These are phyloP conservation scores for Dryoscopus gambensis DNA, from an alignment of 2,113 vertebrate genomes.

Conservation along the genomic window DNA sequence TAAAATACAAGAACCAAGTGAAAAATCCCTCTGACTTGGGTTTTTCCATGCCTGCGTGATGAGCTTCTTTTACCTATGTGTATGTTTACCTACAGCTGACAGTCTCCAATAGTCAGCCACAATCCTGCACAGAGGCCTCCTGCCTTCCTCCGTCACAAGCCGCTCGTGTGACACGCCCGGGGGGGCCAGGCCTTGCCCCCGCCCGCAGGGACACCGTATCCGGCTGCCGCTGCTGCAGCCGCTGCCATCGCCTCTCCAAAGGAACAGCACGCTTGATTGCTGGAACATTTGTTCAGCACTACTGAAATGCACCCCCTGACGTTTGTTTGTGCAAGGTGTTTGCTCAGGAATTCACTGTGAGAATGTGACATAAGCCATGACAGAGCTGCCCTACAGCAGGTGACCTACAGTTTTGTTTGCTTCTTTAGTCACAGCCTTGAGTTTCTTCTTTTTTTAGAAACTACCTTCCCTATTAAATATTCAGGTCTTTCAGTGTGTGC, in stretches of 20 bases:
- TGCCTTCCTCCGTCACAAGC: background rate
- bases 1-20: background rate
- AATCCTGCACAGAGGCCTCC: background rate
- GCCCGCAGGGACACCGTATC: accelerated
- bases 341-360: constrained; percentile 68
- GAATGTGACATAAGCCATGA: constrained; percentile 67
- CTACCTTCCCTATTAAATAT: background rate
- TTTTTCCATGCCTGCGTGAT: background rate
- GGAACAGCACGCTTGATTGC: background rate
- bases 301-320: constrained; percentile 32
- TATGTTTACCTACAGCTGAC: background rate
- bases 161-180: background rate
- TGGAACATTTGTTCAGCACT: background rate
- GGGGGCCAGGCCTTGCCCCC: background rate
- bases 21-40: background rate
- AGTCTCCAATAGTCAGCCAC: background rate
- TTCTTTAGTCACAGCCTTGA: constrained; percentile 3
- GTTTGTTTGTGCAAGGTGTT: constrained; percentile 77
- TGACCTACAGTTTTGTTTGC: constrained; percentile 51
- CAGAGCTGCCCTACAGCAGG: background rate
- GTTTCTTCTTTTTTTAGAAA: constrained; percentile 29
- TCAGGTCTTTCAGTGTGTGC: background rate
- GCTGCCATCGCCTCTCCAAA: background rate
- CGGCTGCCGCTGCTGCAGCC: background rate
- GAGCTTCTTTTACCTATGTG: background rate